These are phyloP conservation scores for Hippasteria phrygiana DNA, from an alignment of 53 echinoderm and acorn worm genomes.

Conservation along the genomic window DNA sequence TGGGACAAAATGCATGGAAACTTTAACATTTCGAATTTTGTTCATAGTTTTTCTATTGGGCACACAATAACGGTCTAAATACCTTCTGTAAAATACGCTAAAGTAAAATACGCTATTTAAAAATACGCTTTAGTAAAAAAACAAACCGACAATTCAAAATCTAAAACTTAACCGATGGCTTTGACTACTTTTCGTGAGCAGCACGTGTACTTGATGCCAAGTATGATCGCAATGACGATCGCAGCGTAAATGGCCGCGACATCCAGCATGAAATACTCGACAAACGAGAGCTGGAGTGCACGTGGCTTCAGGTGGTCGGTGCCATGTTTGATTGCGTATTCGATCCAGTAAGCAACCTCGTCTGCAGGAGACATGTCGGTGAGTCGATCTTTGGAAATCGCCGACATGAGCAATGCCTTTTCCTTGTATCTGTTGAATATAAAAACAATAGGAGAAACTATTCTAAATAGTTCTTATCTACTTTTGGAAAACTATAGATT, in stretches of 20 bases:
- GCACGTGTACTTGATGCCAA: constrained; percentile 20
- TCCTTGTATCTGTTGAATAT: constrained; percentile 60
- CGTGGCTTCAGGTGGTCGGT: constrained; percentile 64
- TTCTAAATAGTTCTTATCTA: too few relatives aligned
- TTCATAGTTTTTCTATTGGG: too few relatives aligned
- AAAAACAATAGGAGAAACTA: not conserved
- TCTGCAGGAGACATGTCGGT: constrained; percentile 60
- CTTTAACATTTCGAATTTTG: too few relatives aligned
- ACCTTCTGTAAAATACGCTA: too few relatives aligned
- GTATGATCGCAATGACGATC: not conserved
- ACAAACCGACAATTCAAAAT: too few relatives aligned
- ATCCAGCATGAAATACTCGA: constrained; percentile 13
- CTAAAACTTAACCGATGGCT: too few relatives aligned
- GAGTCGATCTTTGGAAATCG: constrained; percentile 65
- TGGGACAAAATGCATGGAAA: too few relatives aligned
- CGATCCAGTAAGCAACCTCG: constrained; percentile 76
- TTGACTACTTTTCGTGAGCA: not conserved
- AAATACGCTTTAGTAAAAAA: too few relatives aligned
- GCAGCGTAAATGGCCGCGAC: not conserved
- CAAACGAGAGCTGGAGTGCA: not conserved
- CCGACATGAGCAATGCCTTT: constrained; percentile 47
- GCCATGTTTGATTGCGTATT: constrained; percentile 77
- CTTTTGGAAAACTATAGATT: too few relatives aligned
- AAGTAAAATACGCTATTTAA: too few relatives aligned
- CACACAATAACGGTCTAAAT: too few relatives aligned